A percentile compares a stretch with the other conserved stretches of the same genome.
phyloP scores from a whole-genome alignment of 1,140 invertebrate genomes.

The Cecropterus lyciades region DNA sequence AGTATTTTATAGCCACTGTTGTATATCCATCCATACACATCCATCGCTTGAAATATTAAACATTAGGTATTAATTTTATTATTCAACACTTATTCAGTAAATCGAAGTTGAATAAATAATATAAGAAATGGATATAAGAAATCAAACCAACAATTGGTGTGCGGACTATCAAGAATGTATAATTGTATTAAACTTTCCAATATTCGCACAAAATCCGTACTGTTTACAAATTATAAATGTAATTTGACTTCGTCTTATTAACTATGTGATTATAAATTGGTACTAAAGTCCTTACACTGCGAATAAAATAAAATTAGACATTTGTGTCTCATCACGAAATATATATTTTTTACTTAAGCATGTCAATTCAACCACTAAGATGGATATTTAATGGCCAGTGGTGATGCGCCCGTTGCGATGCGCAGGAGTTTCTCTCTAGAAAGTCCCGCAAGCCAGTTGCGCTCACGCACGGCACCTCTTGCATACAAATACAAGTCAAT shows the following conservation, averaged over 20 bases:
- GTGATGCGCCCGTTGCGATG: conserved; percentile 52
- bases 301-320: not conserved
- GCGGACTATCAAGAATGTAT: too few species aligned
- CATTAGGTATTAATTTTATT: too few species aligned
- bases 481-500: conserved; percentile 74
- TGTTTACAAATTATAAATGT: not conserved
- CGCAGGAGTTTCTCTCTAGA: conserved; percentile 77
- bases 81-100: too few species aligned
- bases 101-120: too few species aligned
- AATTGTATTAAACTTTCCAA: conserved; percentile 4
- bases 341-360: conserved; percentile 18
- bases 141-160: too few species aligned
- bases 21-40: too few species aligned
- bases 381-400: conserved; percentile 57
- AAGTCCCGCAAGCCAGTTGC: conserved; percentile 73
- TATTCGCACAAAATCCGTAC: conserved; percentile 1
- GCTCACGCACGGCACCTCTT: conserved; percentile 59
- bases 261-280: too few species aligned
- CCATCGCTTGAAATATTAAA: too few species aligned
- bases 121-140: too few species aligned
- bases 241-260: too few species aligned
- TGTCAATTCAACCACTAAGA: conserved; percentile 41
- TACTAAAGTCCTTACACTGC: too few species aligned
- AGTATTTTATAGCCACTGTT: too few species aligned
- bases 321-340: conserved; percentile 41